Evolutionary conservation across 2,888 invertebrate genomes (phyloP).

Genomic region (Limenitis arthemis): DNA sequence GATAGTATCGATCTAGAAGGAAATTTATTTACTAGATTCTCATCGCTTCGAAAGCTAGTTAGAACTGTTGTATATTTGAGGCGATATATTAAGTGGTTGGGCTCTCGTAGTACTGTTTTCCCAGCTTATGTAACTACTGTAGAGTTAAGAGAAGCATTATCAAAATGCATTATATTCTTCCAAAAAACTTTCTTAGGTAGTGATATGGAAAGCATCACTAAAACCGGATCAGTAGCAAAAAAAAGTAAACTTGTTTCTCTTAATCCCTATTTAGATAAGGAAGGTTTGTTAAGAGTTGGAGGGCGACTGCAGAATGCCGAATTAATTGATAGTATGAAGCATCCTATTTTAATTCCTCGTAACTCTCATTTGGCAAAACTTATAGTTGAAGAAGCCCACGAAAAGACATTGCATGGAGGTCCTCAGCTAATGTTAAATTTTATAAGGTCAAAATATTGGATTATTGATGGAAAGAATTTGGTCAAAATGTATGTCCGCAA

Average conservation of each 20-base stretch:
- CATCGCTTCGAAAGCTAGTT: constrained; percentile 13
- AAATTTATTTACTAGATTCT: constrained; percentile 15
- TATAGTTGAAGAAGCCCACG: too few species aligned
- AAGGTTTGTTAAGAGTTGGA: constrained; percentile 7
- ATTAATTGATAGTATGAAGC: constrained; percentile 1
- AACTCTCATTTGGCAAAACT: constrained; percentile 5
- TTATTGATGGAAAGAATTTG: too few species aligned
- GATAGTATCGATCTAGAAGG: background rate
- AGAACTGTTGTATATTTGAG: constrained; percentile 19
- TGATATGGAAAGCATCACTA: background rate
- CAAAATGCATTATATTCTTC: background rate
- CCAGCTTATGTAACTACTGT: background rate
- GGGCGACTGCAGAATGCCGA: constrained; percentile 6
- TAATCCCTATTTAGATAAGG: constrained; percentile 3
- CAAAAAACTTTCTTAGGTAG: background rate
- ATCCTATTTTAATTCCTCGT: constrained; percentile 12
- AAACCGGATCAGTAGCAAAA: background rate
- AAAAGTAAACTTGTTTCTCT: constrained; percentile 1
- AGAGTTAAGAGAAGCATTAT: constrained; percentile 1
- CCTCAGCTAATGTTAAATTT: too few species aligned
- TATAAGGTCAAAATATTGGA: too few species aligned
- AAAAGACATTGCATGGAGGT: too few species aligned
- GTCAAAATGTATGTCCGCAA: too few species aligned
- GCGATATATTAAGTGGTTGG: constrained; percentile 8
- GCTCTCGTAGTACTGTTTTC: background rate